Base-by-base conservation (phyloP, 1,140 invertebrate species). In the Diachasma alloeum region DNA sequence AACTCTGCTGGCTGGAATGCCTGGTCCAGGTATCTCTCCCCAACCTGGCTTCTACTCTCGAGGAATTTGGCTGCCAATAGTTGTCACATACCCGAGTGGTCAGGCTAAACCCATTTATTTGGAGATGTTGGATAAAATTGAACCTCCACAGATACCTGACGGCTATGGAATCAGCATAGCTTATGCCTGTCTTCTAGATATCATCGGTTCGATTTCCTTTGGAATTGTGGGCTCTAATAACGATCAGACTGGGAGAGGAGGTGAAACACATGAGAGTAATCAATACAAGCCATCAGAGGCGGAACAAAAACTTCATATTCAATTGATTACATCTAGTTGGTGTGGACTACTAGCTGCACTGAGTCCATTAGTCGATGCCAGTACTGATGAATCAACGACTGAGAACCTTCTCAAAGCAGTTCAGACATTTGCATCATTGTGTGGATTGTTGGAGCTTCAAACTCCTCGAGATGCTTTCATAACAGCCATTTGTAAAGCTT, bases 161-260 rank as follows among this genome's bases (percentile, higher is more conserved):
- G 97, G 97, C 9, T 99, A 99, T 91, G 97, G 97, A 39, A 95
- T 99, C 72, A 98, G 97, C 0, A 92, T 99, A 26, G 97, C 97
- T 0, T 99, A 98, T 89, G 94, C 96, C 37, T 97, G 96, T 87
- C 90, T 99, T 10, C 89, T 98, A 80, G 97, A 98, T 84, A 94
- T 97, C 74, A 95, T 96, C 69, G 91, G 95, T 2, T 96, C 95
- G 4, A 93, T 96, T 53, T 92, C 94, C 26, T 87, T 94, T 24
- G 92, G 92, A 0, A 92, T 95, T 36, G 91, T 92, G 68, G 94
- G 92, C 10, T 87, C 90, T 2, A 82, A 84, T 2, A 82, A 84
- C 17, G 89, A 90, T 59, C 87, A 89, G 67, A 80, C 31, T 68
- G 66, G 66, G 2, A 15, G 15, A 39, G 15, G 31, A 13, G n/a